These are phyloP conservation scores for Spermophilus dauricus DNA, from an alignment of 2,113 vertebrate genomes.

Conservation along the genomic window DNA sequence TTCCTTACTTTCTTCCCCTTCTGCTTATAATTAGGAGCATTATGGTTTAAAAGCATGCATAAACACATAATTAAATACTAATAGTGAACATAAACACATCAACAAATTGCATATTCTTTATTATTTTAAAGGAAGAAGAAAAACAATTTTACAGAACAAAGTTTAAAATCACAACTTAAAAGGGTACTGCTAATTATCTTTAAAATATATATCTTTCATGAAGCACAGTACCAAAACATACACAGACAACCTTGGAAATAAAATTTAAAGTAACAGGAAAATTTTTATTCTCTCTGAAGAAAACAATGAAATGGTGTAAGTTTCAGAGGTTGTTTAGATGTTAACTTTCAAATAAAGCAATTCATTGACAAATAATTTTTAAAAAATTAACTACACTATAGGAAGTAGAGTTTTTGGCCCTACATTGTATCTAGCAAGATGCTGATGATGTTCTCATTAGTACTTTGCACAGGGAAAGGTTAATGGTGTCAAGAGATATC, in stretches of 20 bases:
- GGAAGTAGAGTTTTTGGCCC: background rate
- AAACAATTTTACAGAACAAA: background rate
- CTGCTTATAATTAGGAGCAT: background rate
- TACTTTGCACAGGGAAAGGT: background rate
- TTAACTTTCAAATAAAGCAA: background rate
- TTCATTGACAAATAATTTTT: background rate
- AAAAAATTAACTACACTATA: background rate
- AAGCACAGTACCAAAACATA: background rate
- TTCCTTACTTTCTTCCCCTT: background rate
- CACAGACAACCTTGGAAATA: background rate
- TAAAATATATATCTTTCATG: background rate
- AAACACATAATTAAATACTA: background rate
- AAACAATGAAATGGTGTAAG: background rate
- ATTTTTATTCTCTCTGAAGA: background rate
- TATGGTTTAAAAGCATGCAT: background rate
- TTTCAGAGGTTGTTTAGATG: background rate
- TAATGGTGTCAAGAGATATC: background rate
- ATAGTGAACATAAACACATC: background rate
- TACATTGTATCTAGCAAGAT: background rate
- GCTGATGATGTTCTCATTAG: accelerated
- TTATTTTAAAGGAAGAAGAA: background rate
- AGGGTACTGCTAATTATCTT: background rate
- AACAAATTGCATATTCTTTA: background rate
- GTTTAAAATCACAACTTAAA: background rate
- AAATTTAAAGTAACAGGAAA: background rate